Evolutionary conservation across 2,888 invertebrate genomes (phyloP).

Genomic region (Atherix ibis): DNA sequence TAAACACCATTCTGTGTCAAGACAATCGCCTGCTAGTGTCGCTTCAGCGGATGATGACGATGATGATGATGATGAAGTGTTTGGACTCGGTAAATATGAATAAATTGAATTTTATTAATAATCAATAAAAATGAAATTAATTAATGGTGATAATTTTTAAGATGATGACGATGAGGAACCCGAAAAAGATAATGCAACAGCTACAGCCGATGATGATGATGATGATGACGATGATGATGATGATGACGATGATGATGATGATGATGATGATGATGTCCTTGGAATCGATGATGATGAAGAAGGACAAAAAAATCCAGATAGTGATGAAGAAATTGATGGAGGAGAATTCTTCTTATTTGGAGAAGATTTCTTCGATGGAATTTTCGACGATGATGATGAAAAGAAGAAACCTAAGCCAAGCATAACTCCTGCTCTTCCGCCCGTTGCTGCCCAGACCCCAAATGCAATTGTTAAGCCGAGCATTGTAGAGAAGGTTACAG

Average conservation of each 20-base stretch:
- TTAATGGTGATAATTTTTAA: slow-evolving; percentile 1
- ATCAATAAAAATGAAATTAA: not conserved
- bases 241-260: slow-evolving; percentile 5
- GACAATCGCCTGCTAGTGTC: not conserved
- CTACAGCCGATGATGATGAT: slow-evolving; percentile 1
- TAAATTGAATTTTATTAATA: not conserved
- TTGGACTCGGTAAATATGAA: slow-evolving; percentile 2
- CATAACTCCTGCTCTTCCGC: not conserved
- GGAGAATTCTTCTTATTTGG: slow-evolving; percentile 1
- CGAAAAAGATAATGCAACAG: not conserved
- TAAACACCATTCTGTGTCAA: not conserved
- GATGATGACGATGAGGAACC: slow-evolving; percentile 3
- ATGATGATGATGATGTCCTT: slow-evolving; percentile 4
- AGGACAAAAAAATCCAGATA: slow-evolving; percentile 1
- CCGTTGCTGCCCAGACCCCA: not conserved
- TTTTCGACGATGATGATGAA: slow-evolving; percentile 4
- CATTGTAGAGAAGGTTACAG: no score
- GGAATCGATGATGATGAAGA: slow-evolving; percentile 2
- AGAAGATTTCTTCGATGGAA: slow-evolving; percentile 2
- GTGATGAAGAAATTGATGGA: slow-evolving; percentile 2
- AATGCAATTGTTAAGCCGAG: no score
- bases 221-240: slow-evolving; percentile 1
- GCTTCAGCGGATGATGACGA: slow-evolving; percentile 4
- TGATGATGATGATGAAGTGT: slow-evolving; percentile 4
- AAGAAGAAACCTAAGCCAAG: not conserved